phyloP scores from a whole-genome alignment of 2,888 invertebrate species.

The Netelia virgata region DNA sequence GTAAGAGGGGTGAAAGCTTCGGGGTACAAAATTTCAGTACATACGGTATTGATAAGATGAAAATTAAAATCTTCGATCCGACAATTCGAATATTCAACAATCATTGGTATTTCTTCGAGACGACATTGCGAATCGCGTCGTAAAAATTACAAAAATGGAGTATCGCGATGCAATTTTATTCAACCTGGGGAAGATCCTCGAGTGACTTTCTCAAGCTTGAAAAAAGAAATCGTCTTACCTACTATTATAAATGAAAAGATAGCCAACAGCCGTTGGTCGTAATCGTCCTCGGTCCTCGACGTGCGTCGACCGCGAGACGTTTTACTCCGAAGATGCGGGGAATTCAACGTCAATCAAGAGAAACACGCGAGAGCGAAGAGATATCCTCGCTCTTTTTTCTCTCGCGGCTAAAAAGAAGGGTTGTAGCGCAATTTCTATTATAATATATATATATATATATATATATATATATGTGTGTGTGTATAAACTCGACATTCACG shows the following conservation, averaged over 20 bases:
- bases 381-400: conserved; percentile 64
- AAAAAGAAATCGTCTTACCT: background rate
- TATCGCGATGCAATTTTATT: too few species aligned
- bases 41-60: too few species aligned
- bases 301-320: conserved; percentile 35
- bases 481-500: conserved; percentile 24
- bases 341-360: conserved; percentile 72
- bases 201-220: too few species aligned
- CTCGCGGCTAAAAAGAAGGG: conserved; percentile 49
- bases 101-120: too few species aligned
- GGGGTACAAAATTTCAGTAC: too few species aligned
- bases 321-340: conserved; percentile 43
- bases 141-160: too few species aligned
- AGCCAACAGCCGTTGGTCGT: conserved; percentile 39
- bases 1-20: too few species aligned
- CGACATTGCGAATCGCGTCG: too few species aligned
- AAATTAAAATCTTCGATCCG: too few species aligned
- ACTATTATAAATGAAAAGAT: conserved; percentile 48
- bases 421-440: conserved; percentile 66
- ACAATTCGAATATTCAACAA: too few species aligned
- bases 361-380: conserved; percentile 71
- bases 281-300: conserved; percentile 56
- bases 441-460: conserved; percentile 43
- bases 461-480: conserved; percentile 2
- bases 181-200: too few species aligned